These are phyloP conservation scores for Pararge aegeria DNA, from an alignment of 1,140 invertebrate genomes.

Conservation along the genomic window DNA sequence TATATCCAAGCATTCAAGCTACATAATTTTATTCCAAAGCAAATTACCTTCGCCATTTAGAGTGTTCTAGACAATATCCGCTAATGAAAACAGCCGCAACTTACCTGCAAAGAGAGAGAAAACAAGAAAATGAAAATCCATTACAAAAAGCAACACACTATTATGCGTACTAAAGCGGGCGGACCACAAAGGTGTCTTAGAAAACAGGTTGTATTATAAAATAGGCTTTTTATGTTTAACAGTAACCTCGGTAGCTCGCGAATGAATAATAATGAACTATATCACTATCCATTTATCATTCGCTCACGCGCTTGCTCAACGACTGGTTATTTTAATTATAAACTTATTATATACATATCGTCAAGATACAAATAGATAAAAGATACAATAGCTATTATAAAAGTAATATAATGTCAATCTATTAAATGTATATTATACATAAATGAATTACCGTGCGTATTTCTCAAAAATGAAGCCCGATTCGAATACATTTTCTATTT, in stretches of 20 bases:
- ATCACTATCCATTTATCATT: too few relatives aligned
- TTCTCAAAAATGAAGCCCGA: too few relatives aligned
- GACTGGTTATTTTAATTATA: too few relatives aligned
- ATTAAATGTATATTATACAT: too few relatives aligned
- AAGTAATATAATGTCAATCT: too few relatives aligned
- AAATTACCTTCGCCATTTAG: slow-evolving; percentile 21
- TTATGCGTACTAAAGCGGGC: slow-evolving; percentile 14
- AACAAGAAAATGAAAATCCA: slow-evolving; percentile 27
- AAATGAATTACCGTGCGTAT: too few relatives aligned
- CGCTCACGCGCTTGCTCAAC: too few relatives aligned
- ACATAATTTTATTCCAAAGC: not conserved
- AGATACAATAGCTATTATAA: too few relatives aligned
- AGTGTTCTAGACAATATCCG: slow-evolving; percentile 21
- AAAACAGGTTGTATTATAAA: slow-evolving; percentile 24
- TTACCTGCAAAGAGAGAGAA: slow-evolving; percentile 54
- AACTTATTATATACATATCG: too few relatives aligned
- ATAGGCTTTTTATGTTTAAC: not conserved
- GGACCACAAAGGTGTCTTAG: slow-evolving; percentile 19
- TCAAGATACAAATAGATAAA: too few relatives aligned
- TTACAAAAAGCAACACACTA: slow-evolving; percentile 23
- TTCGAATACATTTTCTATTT: too few relatives aligned
- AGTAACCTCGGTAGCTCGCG: not conserved
- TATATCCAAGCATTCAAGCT: not conserved
- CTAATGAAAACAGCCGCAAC: slow-evolving; percentile 25
- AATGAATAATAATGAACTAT: too few relatives aligned